A percentile compares a stretch with the other conserved stretches of the same genome.
Conservation (phyloP, 1,140 invertebrate genomes). For the Drosophila pectinifera region DNA sequence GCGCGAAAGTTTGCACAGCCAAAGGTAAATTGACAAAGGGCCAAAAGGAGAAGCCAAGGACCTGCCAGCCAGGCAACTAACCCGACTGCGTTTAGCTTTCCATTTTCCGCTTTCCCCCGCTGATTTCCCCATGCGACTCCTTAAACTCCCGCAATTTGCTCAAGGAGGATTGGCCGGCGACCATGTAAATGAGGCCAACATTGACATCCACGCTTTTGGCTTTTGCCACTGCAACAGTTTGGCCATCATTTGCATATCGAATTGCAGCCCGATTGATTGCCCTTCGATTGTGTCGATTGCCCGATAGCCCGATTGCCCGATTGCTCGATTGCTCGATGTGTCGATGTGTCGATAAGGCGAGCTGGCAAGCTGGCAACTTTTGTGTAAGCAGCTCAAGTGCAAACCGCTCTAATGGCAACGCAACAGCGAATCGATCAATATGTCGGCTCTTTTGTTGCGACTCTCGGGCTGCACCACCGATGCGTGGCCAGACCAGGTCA, state of each 20-base stretch:
- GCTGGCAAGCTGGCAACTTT: constrained; percentile 10
- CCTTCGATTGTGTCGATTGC: constrained; percentile 53
- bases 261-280: constrained; percentile 64
- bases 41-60: constrained; percentile 25
- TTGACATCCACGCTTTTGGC: constrained; percentile 46
- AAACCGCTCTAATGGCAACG: constrained; percentile 34
- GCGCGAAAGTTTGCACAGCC: constrained; percentile 68
- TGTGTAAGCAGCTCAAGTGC: constrained; percentile 43
- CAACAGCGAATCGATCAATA: constrained; percentile 43
- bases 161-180: constrained; percentile 27
- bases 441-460: constrained; percentile 49
- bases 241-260: constrained; percentile 73
- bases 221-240: constrained; percentile 59
- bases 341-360: constrained; percentile 27
- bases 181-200: constrained; percentile 60
- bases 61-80: constrained; percentile 37
- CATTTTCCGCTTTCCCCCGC: constrained; percentile 14
- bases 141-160: constrained; percentile 44
- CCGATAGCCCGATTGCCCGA: constrained; percentile 40
- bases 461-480: constrained; percentile 64
- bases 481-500: constrained; percentile 51
- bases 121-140: constrained; percentile 2
- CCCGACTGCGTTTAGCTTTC: constrained; percentile 52
- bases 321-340: constrained; percentile 45
- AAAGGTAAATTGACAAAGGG: constrained; percentile 76